Conservation (phyloP, 2,888 invertebrate species). For the Invenusta paracnida region DNA sequence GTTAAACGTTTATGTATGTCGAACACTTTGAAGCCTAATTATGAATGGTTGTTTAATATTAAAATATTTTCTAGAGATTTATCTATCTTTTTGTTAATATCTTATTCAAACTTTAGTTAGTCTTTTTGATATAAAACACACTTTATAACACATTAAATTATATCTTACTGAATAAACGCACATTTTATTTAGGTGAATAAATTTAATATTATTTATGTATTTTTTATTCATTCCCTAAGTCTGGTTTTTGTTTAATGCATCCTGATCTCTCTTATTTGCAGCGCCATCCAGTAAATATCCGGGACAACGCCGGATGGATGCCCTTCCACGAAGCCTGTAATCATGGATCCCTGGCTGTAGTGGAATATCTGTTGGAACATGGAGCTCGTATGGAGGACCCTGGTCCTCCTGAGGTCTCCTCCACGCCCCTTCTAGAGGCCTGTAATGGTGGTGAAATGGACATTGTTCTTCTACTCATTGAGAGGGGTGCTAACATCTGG, state of each 20-base stretch:
- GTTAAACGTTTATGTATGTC: too few species aligned
- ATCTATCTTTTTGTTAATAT: too few species aligned
- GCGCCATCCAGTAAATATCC: constrained; percentile 32
- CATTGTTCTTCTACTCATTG: constrained; percentile 14
- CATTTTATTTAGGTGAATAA: too few species aligned
- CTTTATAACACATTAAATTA: too few species aligned
- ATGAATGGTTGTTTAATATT: too few species aligned
- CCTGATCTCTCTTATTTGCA: background rate
- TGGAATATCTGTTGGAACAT: constrained; percentile 26
- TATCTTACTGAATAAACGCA: too few species aligned
- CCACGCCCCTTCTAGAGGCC: constrained; percentile 33
- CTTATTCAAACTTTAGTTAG: too few species aligned
- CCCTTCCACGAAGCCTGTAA: constrained; percentile 37
- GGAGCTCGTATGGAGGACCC: constrained; percentile 14
- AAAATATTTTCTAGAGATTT: too few species aligned
- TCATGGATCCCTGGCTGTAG: constrained; percentile 5
- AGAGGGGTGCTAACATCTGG: constrained; percentile 34
- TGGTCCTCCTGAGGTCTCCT: background rate
- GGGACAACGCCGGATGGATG: constrained; percentile 31
- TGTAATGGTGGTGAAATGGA: background rate
- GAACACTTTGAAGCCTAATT: too few species aligned
- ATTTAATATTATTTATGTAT: too few species aligned
- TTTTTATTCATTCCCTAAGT: too few species aligned
- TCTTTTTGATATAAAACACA: too few species aligned
- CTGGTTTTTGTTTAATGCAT: background rate